Evolutionary conservation across 2,888 invertebrate species (phyloP).

Genomic region (Drosophila phalerata): DNA sequence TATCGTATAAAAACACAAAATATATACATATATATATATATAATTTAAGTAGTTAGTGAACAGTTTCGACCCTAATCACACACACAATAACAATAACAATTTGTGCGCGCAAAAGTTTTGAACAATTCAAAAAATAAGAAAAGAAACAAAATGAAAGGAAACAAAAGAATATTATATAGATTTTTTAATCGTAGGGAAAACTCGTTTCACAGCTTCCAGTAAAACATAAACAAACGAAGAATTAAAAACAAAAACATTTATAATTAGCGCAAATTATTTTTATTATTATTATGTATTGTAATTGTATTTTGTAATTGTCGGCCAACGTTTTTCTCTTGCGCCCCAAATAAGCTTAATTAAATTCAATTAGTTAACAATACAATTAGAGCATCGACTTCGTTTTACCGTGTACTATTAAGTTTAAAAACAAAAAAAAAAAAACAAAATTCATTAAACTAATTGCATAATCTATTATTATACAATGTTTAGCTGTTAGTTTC

Average conservation of each 20-base stretch:
- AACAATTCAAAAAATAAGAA: constrained; percentile 10
- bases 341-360: constrained; percentile 30
- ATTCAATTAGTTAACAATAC: constrained; percentile 16
- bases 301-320: constrained; percentile 41
- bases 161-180: constrained; percentile 13
- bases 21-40: constrained; percentile 22
- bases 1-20: constrained; percentile 25
- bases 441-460: constrained; percentile 34
- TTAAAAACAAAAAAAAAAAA: constrained; percentile 23
- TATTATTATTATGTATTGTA: constrained; percentile 42
- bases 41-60: constrained; percentile 33
- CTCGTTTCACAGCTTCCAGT: constrained; percentile 75
- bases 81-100: constrained; percentile 8
- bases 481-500: constrained; percentile 52
- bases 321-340: constrained; percentile 38
- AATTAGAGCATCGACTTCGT: constrained; percentile 47
- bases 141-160: not conserved
- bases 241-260: constrained; percentile 28
- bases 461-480: constrained; percentile 39
- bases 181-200: constrained; percentile 20
- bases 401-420: constrained; percentile 53
- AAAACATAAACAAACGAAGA: constrained; percentile 33
- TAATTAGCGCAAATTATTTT: constrained; percentile 76
- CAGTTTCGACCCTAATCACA: constrained; percentile 17
- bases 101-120: constrained; percentile 20